Evolutionary conservation across 2,113 vertebrate species (phyloP).

Genomic region (Charadrius vociferus): DNA sequence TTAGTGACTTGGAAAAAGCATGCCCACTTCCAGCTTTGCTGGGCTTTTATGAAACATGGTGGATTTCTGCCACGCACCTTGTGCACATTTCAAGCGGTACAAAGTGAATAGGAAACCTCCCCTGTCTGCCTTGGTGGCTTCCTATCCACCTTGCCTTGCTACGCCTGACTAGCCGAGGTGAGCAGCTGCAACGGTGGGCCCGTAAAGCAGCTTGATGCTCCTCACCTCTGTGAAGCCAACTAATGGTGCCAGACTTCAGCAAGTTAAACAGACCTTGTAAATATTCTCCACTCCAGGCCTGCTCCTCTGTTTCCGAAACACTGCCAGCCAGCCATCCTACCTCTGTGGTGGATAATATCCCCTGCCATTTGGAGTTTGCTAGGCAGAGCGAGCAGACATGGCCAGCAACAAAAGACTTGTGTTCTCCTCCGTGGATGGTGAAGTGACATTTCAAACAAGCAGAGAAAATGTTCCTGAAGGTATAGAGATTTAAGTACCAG

Average conservation of each 20-base stretch:
- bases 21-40: background rate
- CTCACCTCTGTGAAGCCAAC: background rate
- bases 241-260: background rate
- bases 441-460: background rate
- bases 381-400: background rate
- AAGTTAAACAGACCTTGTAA: background rate
- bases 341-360: background rate
- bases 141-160: background rate
- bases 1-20: background rate
- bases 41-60: background rate
- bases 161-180: fast-evolving
- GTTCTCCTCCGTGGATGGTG: background rate
- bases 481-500: background rate
- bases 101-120: background rate
- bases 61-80: background rate
- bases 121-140: background rate
- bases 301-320: background rate
- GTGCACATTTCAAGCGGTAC: background rate
- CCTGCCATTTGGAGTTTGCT: background rate
- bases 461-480: background rate
- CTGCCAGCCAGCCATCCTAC: background rate
- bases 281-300: background rate
- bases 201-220: background rate
- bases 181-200: background rate
- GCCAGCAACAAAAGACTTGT: background rate